These are phyloP conservation scores for Vireo griseus DNA, from an alignment of 2,797 vertebrate species.

Conservation along the genomic window DNA sequence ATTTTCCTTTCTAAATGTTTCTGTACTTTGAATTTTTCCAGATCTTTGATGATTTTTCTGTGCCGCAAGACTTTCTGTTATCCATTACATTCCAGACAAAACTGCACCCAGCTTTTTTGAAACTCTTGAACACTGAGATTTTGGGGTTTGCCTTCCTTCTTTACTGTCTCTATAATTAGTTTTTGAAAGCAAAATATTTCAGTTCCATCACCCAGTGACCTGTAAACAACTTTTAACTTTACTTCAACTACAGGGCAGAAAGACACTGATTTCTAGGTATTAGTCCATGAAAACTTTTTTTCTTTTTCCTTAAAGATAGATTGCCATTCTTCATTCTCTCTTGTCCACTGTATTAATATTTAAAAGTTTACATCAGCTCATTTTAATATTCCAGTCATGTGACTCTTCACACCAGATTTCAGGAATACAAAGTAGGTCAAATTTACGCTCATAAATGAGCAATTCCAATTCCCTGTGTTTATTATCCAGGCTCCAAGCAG, in stretches of 20 bases:
- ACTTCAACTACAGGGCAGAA: neutral
- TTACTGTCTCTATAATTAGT: neutral
- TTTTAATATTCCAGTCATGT: neutral
- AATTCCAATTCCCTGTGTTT: conserved; percentile 36
- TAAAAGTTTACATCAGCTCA: neutral
- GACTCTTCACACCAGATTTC: neutral
- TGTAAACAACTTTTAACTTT: neutral
- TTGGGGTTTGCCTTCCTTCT: neutral
- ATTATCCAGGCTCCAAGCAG: conserved; percentile 12
- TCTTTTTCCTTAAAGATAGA: accelerated
- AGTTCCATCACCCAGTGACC: neutral
- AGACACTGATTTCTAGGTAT: neutral
- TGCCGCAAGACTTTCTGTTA: neutral
- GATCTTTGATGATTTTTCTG: neutral
- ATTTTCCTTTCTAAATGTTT: neutral
- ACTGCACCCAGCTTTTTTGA: neutral
- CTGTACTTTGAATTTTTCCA: neutral
- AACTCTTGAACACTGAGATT: neutral
- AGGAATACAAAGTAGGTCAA: neutral
- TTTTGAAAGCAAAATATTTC: neutral
- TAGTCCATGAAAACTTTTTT: neutral
- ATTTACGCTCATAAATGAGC: conserved; percentile 29
- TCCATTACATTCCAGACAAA: neutral
- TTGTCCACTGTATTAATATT: neutral
- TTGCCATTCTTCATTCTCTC: neutral